These are phyloP conservation scores for Colinus virginianus DNA, from an alignment of 2,113 vertebrate species.

Conservation along the genomic window DNA sequence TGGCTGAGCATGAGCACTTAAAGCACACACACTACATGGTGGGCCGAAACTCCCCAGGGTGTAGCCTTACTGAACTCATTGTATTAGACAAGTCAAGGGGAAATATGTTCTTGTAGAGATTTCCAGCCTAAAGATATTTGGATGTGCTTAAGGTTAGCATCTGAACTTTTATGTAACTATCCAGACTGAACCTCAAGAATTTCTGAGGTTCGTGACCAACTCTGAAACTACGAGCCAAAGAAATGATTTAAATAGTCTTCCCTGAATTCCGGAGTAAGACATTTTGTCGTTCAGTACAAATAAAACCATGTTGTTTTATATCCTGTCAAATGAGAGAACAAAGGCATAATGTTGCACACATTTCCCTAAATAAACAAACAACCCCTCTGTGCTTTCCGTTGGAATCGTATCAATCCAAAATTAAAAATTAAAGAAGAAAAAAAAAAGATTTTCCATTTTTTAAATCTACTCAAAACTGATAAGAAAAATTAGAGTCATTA, in stretches of 20 bases:
- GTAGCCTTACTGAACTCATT: slow-evolving; percentile 64
- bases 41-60: slow-evolving; percentile 64
- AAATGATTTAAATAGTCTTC: not conserved
- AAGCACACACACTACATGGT: slow-evolving; percentile 22
- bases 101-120: slow-evolving; percentile 60
- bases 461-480: slow-evolving; percentile 34
- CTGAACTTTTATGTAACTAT: slow-evolving; percentile 57
- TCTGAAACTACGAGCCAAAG: not conserved
- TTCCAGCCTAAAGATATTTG: slow-evolving; percentile 57
- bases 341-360: slow-evolving; percentile 49
- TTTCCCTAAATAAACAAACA: slow-evolving; percentile 39
- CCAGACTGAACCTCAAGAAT: slow-evolving; percentile 48
- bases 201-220: slow-evolving; percentile 29
- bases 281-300: slow-evolving; percentile 8
- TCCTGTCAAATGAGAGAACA: slow-evolving; percentile 38
- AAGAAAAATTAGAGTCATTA: slow-evolving; percentile 68
- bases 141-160: slow-evolving; percentile 54
- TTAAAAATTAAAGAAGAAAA: not conserved
- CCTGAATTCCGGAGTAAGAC: not conserved
- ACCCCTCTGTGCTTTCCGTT: not conserved
- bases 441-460: not conserved
- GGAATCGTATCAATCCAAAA: slow-evolving; percentile 56
- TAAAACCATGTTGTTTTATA: slow-evolving; percentile 30
- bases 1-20: slow-evolving; percentile 23
- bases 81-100: slow-evolving; percentile 71